phyloP scores from a whole-genome alignment of 2,113 vertebrate species.

The Oostethus manadensis region DNA sequence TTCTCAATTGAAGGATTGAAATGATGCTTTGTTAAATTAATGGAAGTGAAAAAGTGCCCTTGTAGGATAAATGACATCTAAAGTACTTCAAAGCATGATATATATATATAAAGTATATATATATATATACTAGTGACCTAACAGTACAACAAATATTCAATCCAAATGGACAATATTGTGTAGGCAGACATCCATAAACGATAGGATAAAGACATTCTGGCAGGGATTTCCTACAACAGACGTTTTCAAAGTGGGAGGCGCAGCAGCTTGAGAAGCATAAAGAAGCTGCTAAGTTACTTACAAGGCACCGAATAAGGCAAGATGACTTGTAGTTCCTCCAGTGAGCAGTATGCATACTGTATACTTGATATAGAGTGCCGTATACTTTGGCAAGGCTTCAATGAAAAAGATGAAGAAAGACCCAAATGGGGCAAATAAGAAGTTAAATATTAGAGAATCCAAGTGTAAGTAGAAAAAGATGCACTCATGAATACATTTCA shows the following conservation, averaged over 20 bases:
- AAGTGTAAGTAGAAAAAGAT: conserved; percentile 12
- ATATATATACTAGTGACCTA: neutral
- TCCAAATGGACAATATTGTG: conserved; percentile 6
- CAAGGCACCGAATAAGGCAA: neutral
- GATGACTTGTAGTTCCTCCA: neutral
- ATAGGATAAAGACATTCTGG: neutral
- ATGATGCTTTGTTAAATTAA: conserved; percentile 45
- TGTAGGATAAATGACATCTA: conserved; percentile 32
- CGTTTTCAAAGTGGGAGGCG: neutral
- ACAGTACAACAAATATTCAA: neutral
- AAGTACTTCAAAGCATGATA: too few species aligned
- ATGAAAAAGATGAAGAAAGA: conserved; percentile 24
- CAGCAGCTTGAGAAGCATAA: too few species aligned
- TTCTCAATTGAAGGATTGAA: conserved; percentile 46
- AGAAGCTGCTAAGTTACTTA: too few species aligned
- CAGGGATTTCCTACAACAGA: conserved; percentile 6
- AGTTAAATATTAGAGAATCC: conserved; percentile 61
- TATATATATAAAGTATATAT: neutral
- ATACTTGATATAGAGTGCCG: neutral
- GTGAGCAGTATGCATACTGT: too few species aligned
- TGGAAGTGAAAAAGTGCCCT: conserved; percentile 53
- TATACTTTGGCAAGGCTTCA: conserved; percentile 7
- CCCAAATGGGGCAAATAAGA: conserved; percentile 40
- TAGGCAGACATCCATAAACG: conserved; percentile 4
- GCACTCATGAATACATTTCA: too few species aligned